Conservation (phyloP, 2,113 vertebrate genomes). For the Galbula dea region DNA sequence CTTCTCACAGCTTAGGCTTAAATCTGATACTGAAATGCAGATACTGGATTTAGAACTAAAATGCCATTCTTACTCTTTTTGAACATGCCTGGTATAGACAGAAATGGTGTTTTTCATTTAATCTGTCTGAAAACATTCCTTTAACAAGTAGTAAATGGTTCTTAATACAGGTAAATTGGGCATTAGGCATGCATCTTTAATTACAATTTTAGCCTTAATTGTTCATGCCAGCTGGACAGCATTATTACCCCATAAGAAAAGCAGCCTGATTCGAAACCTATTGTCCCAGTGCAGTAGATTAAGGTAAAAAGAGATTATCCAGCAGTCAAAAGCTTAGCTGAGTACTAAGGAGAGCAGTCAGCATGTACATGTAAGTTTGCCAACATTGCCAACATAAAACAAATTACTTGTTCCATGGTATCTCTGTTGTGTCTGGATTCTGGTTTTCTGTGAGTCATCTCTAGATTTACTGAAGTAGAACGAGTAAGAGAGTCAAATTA, state of each 20-base stretch:
- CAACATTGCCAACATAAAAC: conserved; percentile 1
- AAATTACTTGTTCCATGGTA: conserved; percentile 11
- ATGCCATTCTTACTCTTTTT: not conserved
- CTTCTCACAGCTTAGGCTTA: not conserved
- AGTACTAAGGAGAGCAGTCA: conserved; percentile 10
- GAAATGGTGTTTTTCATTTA: not conserved
- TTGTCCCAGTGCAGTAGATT: not conserved
- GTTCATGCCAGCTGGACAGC: not conserved
- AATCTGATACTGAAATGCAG: not conserved
- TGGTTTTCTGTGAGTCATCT: conserved; percentile 30
- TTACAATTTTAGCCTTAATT: not conserved
- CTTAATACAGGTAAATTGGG: not conserved
- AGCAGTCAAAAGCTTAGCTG: not conserved
- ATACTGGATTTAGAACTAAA: not conserved
- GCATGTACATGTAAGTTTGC: not conserved
- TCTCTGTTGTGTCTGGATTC: conserved; percentile 42
- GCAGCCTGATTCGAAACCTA: not conserved
- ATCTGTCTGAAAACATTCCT: conserved; percentile 2
- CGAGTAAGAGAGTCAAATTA: conserved; percentile 52
- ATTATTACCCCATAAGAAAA: not conserved
- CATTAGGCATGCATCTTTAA: not conserved
- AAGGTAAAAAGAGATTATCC: conserved; percentile 1
- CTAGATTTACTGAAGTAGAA: conserved; percentile 44
- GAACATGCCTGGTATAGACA: not conserved
- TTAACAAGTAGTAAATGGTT: not conserved